Evolutionary conservation across 2,797 vertebrate genomes (phyloP).

Genomic region (Chanos chanos): DNA sequence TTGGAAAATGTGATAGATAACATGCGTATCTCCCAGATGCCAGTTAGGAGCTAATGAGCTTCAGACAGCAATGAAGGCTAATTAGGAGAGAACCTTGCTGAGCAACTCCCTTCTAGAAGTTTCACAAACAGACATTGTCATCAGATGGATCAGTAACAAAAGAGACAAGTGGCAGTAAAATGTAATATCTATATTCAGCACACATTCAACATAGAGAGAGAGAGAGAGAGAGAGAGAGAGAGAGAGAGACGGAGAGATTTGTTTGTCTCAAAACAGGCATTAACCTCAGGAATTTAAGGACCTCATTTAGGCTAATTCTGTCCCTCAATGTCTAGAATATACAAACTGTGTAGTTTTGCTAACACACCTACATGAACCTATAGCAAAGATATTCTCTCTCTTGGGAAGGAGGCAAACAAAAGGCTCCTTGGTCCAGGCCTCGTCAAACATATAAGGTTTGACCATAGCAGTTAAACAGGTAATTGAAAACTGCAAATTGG

Average conservation of each 20-base stretch:
- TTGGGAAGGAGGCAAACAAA: too few relatives aligned
- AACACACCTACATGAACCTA: too few relatives aligned
- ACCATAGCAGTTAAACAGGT: too few relatives aligned
- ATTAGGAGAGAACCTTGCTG: conserved; percentile 56
- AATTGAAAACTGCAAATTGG: too few relatives aligned
- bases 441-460: too few relatives aligned
- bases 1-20: conserved; percentile 63
- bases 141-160: conserved; percentile 17
- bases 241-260: background rate
- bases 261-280: too few relatives aligned
- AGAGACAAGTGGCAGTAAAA: background rate
- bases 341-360: too few relatives aligned
- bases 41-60: conserved; percentile 68
- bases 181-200: conserved; percentile 13
- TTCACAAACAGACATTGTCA: conserved; percentile 1
- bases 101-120: conserved; percentile 22
- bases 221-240: background rate
- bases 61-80: conserved; percentile 59
- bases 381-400: too few relatives aligned
- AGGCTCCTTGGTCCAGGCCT: too few relatives aligned
- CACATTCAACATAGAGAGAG: background rate
- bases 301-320: too few relatives aligned
- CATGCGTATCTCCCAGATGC: conserved; percentile 48
- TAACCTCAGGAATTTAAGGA: too few relatives aligned
- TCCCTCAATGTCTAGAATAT: too few relatives aligned